phyloP scores from a whole-genome alignment of 2,797 vertebrate genomes.

The Potorous gilbertii region DNA sequence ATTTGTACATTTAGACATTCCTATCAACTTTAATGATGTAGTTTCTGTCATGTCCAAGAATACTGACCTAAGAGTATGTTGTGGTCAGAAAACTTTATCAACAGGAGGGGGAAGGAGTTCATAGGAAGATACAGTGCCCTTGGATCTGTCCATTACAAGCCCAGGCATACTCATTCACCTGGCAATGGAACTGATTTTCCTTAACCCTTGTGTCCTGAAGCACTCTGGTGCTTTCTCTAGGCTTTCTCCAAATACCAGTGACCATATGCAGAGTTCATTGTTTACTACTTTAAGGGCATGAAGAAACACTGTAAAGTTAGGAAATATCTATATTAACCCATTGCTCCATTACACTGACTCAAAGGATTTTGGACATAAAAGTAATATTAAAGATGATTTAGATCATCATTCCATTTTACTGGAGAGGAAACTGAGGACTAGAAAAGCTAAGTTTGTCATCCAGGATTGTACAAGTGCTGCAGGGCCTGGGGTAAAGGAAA shows the following conservation, averaged over 20 bases:
- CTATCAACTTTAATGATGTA: background rate
- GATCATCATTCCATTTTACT: background rate
- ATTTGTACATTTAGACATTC: background rate
- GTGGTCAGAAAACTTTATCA: background rate
- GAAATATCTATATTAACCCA: background rate
- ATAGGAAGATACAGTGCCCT: background rate
- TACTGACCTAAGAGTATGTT: background rate
- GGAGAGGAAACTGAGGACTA: background rate
- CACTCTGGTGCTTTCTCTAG: background rate
- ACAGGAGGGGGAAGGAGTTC: background rate
- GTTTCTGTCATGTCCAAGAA: background rate
- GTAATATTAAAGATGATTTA: background rate
- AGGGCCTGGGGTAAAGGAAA: background rate
- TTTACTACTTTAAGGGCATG: background rate
- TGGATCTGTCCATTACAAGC: background rate
- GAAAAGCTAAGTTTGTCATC: background rate
- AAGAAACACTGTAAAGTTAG: background rate
- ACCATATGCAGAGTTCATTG: background rate
- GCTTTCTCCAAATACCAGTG: background rate
- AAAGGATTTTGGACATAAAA: background rate
- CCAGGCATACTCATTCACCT: background rate
- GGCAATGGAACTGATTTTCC: background rate
- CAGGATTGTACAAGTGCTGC: background rate
- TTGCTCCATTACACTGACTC: background rate
- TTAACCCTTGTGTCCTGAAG: background rate